phyloP scores from a whole-genome alignment of 2,888 invertebrate species.

The Lasioglossum marginatum region DNA sequence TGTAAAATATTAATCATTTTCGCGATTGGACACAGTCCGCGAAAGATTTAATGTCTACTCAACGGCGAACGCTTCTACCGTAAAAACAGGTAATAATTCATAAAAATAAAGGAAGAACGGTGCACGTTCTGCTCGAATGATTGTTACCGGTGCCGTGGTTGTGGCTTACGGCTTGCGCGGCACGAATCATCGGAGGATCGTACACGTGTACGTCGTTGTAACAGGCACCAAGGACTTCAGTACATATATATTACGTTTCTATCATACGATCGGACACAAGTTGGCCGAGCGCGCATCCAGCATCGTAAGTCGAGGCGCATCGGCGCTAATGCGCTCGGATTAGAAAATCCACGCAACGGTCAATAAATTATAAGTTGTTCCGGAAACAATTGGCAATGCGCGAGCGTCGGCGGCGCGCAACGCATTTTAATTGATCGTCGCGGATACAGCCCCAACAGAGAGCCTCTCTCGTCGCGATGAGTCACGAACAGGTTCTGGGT shows the following conservation, averaged over 20 bases:
- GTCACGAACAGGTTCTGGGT: conserved; percentile 67
- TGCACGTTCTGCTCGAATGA: not conserved
- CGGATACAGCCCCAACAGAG: not conserved
- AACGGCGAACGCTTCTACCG: not conserved
- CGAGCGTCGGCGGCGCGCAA: conserved; percentile 27
- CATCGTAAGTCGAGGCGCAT: conserved; percentile 5
- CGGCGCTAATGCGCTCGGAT: conserved; percentile 12
- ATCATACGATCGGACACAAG: conserved; percentile 7
- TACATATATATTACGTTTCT: not conserved
- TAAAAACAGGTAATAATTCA: not conserved
- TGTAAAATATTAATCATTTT: not conserved
- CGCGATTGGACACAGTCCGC: not conserved
- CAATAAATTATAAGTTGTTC: conserved; percentile 47
- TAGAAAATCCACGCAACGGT: conserved; percentile 11
- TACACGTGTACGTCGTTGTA: not conserved
- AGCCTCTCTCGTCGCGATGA: conserved; percentile 52
- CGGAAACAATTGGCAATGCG: conserved; percentile 57
- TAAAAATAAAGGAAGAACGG: not conserved
- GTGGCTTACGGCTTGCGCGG: not conserved
- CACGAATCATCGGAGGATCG: conserved; percentile 7
- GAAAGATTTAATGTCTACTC: not conserved
- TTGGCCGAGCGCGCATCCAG: not conserved
- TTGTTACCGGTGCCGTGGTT: not conserved
- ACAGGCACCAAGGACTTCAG: not conserved
- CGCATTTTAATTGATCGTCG: conserved; percentile 52